phyloP scores from a whole-genome alignment of 1,140 invertebrate species.

The Calephelis virginiensis region DNA sequence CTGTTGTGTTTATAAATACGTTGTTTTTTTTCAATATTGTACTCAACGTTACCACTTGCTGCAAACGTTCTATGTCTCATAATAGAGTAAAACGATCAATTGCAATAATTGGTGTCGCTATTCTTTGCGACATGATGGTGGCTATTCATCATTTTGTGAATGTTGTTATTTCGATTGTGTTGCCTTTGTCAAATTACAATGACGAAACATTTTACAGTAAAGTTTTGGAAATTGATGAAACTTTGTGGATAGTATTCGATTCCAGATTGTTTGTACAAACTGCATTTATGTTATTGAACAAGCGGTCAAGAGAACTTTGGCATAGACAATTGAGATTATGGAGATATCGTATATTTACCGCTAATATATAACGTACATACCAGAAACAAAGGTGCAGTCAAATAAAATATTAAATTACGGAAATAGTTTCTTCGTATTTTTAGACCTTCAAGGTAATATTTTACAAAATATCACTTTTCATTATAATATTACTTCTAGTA shows the following conservation, averaged over 20 bases:
- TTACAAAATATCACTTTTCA: too few species aligned
- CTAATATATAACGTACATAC: not conserved
- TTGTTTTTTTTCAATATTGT: not conserved
- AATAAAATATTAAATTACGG: too few species aligned
- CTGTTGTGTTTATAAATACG: conserved; percentile 2
- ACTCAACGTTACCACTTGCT: conserved; percentile 22
- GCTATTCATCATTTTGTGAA: too few species aligned
- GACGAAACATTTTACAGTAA: too few species aligned
- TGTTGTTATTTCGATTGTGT: too few species aligned
- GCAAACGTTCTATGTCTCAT: conserved; percentile 19
- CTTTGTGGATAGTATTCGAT: not conserved
- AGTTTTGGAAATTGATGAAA: too few species aligned
- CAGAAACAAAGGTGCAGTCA: too few species aligned
- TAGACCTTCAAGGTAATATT: too few species aligned
- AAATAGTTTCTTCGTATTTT: too few species aligned
- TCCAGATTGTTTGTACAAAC: not conserved
- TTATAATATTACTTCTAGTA: too few species aligned
- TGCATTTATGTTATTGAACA: not conserved
- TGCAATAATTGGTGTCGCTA: conserved; percentile 29
- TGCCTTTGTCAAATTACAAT: too few species aligned
- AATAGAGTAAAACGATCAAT: conserved; percentile 21
- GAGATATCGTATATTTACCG: not conserved
- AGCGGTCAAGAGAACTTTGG: conserved; percentile 1
- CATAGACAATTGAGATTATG: not conserved
- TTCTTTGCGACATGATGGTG: conserved; percentile 26